A percentile compares a stretch with the other conserved stretches of the same genome.
phyloP scores from a whole-genome alignment of 2,797 vertebrate species.

The Manis crassicaudata region DNA sequence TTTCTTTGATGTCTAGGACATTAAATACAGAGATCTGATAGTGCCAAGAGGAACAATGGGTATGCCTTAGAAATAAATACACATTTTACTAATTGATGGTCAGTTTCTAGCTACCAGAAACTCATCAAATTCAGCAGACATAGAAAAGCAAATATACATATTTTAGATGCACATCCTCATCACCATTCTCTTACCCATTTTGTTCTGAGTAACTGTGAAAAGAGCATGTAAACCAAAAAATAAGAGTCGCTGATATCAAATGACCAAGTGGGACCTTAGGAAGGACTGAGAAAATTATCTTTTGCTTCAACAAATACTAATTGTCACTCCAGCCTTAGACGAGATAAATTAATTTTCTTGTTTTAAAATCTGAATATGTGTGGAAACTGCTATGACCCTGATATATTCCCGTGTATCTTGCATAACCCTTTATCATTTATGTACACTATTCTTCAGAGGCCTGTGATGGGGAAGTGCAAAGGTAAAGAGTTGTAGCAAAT shows the following conservation, averaged over 20 bases:
- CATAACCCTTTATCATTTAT: not conserved
- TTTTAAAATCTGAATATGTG: not conserved
- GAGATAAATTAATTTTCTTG: not conserved
- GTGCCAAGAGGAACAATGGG: not conserved
- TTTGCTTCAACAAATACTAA: not conserved
- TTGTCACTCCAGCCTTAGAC: not conserved
- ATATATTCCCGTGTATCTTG: not conserved
- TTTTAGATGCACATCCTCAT: not conserved
- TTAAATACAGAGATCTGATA: not conserved
- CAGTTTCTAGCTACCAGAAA: not conserved
- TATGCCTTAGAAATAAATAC: not conserved
- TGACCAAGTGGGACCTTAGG: not conserved
- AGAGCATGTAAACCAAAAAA: not conserved
- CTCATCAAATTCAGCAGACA: not conserved
- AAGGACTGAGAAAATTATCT: not conserved
- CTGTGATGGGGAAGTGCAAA: not conserved
- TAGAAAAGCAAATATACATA: not conserved
- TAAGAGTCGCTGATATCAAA: not conserved
- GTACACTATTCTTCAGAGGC: not conserved
- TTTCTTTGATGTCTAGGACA: not conserved
- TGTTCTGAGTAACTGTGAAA: not conserved
- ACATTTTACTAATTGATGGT: not conserved
- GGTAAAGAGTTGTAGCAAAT: not conserved
- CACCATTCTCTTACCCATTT: not conserved
- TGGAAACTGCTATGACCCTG: not conserved